These are phyloP conservation scores for Spialia ferax DNA, from an alignment of 2,888 invertebrate species.

Conservation along the genomic window DNA sequence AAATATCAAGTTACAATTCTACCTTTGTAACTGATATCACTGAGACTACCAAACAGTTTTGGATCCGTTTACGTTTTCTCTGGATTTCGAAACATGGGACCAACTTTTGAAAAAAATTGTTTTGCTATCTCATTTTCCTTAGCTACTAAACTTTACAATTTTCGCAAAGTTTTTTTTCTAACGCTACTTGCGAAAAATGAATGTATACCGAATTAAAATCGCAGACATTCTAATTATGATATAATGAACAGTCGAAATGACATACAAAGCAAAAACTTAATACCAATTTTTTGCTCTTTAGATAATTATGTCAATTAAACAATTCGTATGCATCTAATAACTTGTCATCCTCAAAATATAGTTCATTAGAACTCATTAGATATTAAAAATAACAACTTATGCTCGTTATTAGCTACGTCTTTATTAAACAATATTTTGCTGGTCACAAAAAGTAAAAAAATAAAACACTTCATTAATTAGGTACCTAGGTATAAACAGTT, in stretches of 20 bases:
- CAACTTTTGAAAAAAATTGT: background rate
- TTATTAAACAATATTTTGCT: background rate
- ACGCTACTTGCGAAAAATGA: slow-evolving; percentile 41
- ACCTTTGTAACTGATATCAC: slow-evolving; percentile 60
- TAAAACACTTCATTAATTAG: background rate
- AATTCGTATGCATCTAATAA: slow-evolving; percentile 79
- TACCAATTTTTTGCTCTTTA: slow-evolving; percentile 46
- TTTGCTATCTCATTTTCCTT: background rate
- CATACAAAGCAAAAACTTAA: slow-evolving; percentile 54
- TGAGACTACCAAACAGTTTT: slow-evolving; percentile 36
- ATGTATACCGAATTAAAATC: slow-evolving; percentile 25
- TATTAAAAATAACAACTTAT: slow-evolving; percentile 67
- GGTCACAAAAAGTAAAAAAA: background rate
- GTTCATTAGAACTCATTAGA: slow-evolving; percentile 80
- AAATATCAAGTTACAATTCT: slow-evolving; percentile 67
- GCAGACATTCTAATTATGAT: slow-evolving; percentile 29
- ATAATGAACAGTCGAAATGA: slow-evolving; percentile 42
- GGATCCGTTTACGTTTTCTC: background rate
- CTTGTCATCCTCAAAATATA: slow-evolving; percentile 75
- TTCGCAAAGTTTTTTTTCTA: slow-evolving; percentile 38
- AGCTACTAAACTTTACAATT: background rate
- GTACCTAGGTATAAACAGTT: too few species aligned
- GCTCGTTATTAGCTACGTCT: slow-evolving; percentile 15
- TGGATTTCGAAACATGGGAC: background rate
- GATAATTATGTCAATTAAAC: slow-evolving; percentile 72